phyloP scores from a whole-genome alignment of 37 sponge, comb jelly and placozoan species.

The Hormiphora californensis region DNA sequence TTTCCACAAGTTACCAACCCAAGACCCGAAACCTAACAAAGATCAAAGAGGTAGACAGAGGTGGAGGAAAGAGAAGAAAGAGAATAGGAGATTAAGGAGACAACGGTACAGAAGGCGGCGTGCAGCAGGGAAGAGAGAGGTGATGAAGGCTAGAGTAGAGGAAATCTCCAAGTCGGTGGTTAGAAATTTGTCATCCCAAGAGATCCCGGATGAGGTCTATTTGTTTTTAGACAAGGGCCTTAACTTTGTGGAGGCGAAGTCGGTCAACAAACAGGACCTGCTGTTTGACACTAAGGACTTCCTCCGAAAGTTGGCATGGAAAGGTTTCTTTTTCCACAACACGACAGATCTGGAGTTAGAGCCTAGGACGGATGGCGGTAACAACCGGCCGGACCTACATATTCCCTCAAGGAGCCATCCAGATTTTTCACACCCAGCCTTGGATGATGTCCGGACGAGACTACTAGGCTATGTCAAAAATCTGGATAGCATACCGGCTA shows the following conservation, averaged over 20 bases:
- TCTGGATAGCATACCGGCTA: neutral
- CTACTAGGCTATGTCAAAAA: neutral
- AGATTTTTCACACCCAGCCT: neutral
- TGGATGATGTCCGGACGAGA: constrained; percentile 1
- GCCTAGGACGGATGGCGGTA: neutral
- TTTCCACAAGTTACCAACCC: no score
- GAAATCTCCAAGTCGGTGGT: neutral
- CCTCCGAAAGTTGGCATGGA: neutral
- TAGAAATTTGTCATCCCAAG: neutral
- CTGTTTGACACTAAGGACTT: neutral
- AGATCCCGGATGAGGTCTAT: neutral
- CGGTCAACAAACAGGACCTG: neutral
- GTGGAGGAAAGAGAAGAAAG: neutral
- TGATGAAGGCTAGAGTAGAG: neutral
- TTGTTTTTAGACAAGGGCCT: neutral
- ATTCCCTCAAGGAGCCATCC: neutral
- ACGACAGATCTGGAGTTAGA: neutral
- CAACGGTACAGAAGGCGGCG: neutral
- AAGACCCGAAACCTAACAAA: no score
- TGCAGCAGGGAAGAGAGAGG: neutral
- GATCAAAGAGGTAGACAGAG: no score
- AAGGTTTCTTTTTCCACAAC: neutral
- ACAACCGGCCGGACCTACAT: neutral
- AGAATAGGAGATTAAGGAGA: neutral
- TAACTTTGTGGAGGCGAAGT: neutral